Conservation (phyloP, 2,113 vertebrate genomes). For the Rhabdornis inornatus region DNA sequence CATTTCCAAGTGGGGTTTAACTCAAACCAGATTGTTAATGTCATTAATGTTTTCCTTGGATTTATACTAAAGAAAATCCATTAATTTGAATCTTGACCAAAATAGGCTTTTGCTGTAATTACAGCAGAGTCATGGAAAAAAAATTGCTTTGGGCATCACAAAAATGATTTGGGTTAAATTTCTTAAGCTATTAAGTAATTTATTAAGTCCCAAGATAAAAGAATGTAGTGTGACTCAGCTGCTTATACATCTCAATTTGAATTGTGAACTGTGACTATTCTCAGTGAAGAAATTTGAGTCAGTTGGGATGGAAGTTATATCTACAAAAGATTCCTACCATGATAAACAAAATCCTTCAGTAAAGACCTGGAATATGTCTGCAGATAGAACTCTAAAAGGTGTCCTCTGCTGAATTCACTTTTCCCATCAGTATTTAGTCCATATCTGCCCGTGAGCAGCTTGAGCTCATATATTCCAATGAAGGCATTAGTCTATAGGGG, state of each 20-base stretch:
- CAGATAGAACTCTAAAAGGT: background rate
- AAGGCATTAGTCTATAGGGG: background rate
- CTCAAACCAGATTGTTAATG: background rate
- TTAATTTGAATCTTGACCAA: background rate
- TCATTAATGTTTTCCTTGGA: background rate
- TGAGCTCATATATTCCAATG: background rate
- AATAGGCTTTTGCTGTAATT: background rate
- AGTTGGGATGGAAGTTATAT: background rate
- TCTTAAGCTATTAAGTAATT: background rate
- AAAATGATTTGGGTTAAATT: background rate
- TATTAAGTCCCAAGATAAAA: background rate
- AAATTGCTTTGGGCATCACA: background rate
- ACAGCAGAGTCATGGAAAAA: background rate
- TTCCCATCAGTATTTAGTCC: background rate
- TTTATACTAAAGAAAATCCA: background rate
- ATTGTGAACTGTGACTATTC: background rate
- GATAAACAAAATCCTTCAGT: background rate
- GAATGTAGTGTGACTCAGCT: background rate
- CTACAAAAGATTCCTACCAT: background rate
- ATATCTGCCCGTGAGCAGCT: background rate
- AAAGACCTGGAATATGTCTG: background rate
- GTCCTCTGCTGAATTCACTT: background rate
- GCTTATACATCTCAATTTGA: background rate
- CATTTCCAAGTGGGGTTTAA: background rate
- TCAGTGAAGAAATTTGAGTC: background rate